Evolutionary conservation across 2,113 vertebrate species (phyloP).

Genomic region (Pachycephala philippinensis): DNA sequence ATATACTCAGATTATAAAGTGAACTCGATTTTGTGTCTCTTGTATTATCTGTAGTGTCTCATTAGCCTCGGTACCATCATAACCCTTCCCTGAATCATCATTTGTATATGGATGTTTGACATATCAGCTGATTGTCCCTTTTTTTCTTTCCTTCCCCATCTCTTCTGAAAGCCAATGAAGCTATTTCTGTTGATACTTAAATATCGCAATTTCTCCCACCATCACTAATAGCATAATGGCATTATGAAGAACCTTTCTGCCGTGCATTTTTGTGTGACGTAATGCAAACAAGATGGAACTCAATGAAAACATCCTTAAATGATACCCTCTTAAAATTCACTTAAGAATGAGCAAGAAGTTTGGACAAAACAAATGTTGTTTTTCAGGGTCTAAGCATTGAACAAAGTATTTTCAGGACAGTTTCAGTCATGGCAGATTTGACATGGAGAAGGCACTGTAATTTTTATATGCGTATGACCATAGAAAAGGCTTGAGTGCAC

Average conservation of each 20-base stretch:
- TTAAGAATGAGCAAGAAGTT: neutral
- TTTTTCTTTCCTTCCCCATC: neutral
- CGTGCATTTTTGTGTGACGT: neutral
- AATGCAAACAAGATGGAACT: neutral
- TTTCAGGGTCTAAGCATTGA: neutral
- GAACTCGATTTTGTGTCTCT: neutral
- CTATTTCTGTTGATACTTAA: constrained; percentile 24
- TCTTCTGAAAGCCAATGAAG: neutral
- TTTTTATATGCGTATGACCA: neutral
- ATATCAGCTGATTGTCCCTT: neutral
- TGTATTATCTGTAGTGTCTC: constrained; percentile 15
- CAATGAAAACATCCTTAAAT: neutral
- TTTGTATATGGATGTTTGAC: constrained; percentile 16
- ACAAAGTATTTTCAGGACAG: neutral
- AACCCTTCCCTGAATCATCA: constrained; percentile 14
- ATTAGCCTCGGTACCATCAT: neutral
- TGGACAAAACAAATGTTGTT: neutral
- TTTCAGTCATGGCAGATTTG: neutral
- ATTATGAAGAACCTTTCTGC: neutral
- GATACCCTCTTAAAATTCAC: neutral
- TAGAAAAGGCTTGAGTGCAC: neutral
- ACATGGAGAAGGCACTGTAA: neutral
- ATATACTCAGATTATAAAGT: constrained; percentile 18
- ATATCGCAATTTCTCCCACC: neutral
- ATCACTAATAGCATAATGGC: neutral